phyloP scores from a whole-genome alignment of 2,797 vertebrate genomes.

The Pangasius macronema region DNA sequence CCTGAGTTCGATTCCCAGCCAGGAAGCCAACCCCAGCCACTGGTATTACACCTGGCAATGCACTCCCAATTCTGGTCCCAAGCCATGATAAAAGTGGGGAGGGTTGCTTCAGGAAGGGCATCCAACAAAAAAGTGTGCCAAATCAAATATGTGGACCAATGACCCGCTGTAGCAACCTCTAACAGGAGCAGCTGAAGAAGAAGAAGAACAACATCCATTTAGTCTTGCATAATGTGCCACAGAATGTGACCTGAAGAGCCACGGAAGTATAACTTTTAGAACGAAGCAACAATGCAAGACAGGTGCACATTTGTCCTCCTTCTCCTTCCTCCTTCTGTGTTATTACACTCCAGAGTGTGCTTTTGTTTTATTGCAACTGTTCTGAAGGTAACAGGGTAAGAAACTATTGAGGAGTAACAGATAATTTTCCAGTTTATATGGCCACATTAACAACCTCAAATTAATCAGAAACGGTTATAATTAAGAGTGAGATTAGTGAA shows the following conservation, averaged over 20 bases:
- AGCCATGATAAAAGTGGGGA: no score
- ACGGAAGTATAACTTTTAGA: neutral
- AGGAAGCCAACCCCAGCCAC: no score
- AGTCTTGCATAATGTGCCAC: neutral
- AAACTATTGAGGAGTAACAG: conserved; percentile 9
- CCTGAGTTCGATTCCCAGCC: no score
- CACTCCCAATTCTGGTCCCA: no score
- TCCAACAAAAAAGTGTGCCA: no score
- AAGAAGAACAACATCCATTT: neutral
- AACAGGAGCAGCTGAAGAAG: no score
- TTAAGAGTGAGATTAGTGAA: neutral
- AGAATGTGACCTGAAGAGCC: neutral
- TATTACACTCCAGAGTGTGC: neutral
- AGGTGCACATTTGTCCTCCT: conserved; percentile 8
- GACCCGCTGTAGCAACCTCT: no score
- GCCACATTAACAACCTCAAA: neutral
- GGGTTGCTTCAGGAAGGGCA: no score
- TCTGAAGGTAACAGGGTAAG: neutral
- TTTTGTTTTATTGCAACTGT: neutral
- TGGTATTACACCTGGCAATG: no score
- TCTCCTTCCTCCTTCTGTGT: neutral
- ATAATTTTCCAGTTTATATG: neutral
- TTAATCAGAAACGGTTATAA: neutral
- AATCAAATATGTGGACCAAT: no score
- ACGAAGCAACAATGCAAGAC: neutral